A percentile compares a stretch with the other conserved stretches of the same genome.
phyloP scores from a whole-genome alignment of 2,113 vertebrate species.

The Albula goreensis region DNA sequence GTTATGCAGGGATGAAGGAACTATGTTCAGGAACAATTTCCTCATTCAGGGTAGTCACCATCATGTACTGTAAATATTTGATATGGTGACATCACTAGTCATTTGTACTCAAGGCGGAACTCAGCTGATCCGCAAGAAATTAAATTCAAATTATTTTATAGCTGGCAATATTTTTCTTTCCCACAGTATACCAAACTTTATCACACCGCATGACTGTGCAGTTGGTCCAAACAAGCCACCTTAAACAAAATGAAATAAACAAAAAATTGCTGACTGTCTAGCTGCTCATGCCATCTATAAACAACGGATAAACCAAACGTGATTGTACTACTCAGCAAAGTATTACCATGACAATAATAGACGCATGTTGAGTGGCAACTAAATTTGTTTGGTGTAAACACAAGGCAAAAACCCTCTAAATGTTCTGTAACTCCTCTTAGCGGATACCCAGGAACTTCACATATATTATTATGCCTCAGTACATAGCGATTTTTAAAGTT shows the following conservation, averaged over 20 bases:
- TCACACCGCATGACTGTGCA: slow-evolving; percentile 18
- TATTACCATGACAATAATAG: slow-evolving; percentile 26
- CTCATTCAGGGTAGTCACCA: slow-evolving; percentile 64
- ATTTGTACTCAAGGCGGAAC: slow-evolving; percentile 36
- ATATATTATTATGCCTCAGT: slow-evolving; percentile 38
- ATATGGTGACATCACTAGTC: slow-evolving; percentile 59
- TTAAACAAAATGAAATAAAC: slow-evolving; percentile 24
- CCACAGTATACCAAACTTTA: not conserved
- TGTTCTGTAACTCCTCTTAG: not conserved
- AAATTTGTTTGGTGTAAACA: not conserved
- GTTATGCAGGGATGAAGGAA: slow-evolving; percentile 55
- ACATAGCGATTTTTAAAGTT: slow-evolving; percentile 39
- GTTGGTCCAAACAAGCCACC: slow-evolving; percentile 30
- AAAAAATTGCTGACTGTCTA: slow-evolving; percentile 35
- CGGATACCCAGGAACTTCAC: slow-evolving; percentile 39
- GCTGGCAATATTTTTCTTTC: not conserved
- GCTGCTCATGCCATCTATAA: not conserved
- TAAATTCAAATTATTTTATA: not conserved
- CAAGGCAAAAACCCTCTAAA: not conserved
- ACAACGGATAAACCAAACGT: not conserved
- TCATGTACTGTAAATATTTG: slow-evolving; percentile 66
- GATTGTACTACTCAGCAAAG: not conserved
- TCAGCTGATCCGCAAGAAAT: not conserved
- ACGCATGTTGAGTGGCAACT: not conserved
- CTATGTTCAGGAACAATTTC: slow-evolving; percentile 55